Base-by-base conservation (phyloP, 2,888 invertebrate species). In the Drosophila ezoana region DNA sequence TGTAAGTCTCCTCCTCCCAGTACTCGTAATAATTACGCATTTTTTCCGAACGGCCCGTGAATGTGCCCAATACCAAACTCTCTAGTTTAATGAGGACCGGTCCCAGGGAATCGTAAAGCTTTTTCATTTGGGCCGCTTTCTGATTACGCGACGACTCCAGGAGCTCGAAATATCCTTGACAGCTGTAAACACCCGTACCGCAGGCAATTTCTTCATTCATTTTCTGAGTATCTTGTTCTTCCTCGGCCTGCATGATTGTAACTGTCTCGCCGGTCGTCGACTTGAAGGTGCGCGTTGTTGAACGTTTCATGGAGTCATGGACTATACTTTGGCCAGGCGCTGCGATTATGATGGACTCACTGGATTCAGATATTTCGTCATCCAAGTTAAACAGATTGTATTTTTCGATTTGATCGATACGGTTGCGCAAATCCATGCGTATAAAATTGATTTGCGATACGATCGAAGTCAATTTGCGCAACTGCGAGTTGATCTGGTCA, bases 41-140 rank as follows among this genome's bases (percentile, higher is more conserved):
- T 70, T 95, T 94, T 0, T 93, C 91, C 0, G 96, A 95, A 54
- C 93, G 93, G 2, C 98, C 97, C 0, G 96, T 95, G 76, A 95
- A 95, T 1, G 96, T 95, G 66, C 95, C 95, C 18, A 97, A 93
- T 1, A 97, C 96, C 37, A 98, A 92, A 71, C 96, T 96, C 92
- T 98, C 98, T 70, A 98, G 92, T 92, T 98, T 98, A 81, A 95
- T 95, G 13, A 98, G 93, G 60, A 97, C 95, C 0, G 97, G 97
- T 0, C 96, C 96, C 45, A 97, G 93, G 0, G 96, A 95, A 47
- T 95, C 94, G 90, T 97, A 97, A n/a, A 95, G 94, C 52, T 95
- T 94, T 0, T 95, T 93, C 90, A 98, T 93, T 5, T 93, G 92
- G 2, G 95, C 94, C 6, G 96, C 93, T 51, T 95, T 95, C 61